Evolutionary conservation across 2,113 vertebrate genomes (phyloP).

Genomic region (Lathamus discolor): DNA sequence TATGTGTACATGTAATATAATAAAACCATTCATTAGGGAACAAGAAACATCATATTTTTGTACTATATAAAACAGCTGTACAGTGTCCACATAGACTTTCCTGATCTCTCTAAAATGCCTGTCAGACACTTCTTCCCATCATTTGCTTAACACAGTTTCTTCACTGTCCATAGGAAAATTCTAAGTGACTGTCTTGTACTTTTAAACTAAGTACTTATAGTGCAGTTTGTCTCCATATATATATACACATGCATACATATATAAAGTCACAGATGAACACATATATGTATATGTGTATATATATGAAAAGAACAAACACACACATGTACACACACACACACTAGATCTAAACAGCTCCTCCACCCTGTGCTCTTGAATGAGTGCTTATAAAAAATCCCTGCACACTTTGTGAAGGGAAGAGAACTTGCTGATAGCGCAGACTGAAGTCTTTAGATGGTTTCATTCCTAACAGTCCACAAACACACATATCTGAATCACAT

Average conservation of each 20-base stretch:
- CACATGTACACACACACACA: neutral
- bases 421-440: constrained; percentile 11
- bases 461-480: neutral
- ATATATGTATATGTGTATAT: neutral
- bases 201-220: neutral
- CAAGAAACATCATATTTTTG: neutral
- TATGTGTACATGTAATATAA: constrained; percentile 20
- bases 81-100: constrained; percentile 13
- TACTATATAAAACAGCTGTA: constrained; percentile 54
- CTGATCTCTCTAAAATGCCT: constrained; percentile 19
- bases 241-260: neutral
- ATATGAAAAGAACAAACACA: neutral
- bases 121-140: neutral
- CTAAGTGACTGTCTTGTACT: neutral
- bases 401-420: neutral
- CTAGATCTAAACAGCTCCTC: neutral
- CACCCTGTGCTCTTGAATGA: constrained; percentile 44
- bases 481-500: constrained; percentile 30
- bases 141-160: neutral
- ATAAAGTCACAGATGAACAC: neutral
- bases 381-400: neutral
- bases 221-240: constrained; percentile 35
- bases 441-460: neutral
- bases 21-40: constrained; percentile 26
- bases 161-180: neutral